phyloP scores from a whole-genome alignment of 1,140 invertebrate species.

The Ceratina japonica region DNA sequence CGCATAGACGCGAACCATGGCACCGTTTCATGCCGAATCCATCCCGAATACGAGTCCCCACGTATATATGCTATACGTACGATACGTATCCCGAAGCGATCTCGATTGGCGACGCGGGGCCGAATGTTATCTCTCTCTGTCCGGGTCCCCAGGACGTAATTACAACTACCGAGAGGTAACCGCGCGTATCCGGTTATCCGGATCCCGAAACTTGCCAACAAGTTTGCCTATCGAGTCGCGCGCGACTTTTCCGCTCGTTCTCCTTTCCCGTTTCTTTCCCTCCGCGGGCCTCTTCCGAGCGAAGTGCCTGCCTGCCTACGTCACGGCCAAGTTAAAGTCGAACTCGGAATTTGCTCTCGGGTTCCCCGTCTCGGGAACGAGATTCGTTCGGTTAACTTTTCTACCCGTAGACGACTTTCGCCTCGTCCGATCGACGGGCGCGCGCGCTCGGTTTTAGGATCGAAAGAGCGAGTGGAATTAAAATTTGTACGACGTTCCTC shows the following conservation, averaged over 20 bases:
- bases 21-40: no score
- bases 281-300: not conserved
- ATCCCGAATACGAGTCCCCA: no score
- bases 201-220: conserved; percentile 11
- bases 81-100: not conserved
- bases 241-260: no score
- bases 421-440: no score
- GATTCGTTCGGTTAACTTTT: not conserved
- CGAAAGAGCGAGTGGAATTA: no score
- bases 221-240: not conserved
- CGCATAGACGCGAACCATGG: no score
- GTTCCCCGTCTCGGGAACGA: not conserved
- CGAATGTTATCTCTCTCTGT: conserved; percentile 13
- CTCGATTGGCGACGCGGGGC: not conserved
- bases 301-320: not conserved
- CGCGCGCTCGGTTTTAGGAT: no score
- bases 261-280: not conserved
- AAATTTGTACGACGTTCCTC: no score
- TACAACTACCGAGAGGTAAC: conserved; percentile 16
- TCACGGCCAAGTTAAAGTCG: not conserved
- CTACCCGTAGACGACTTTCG: not conserved
- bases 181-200: not conserved
- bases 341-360: not conserved
- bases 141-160: conserved; percentile 5
- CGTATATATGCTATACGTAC: no score